Evolutionary conservation across 2,888 invertebrate species (phyloP), one percentile per base, ranked within the genome.

Genomic region (Drosophila neutralis): DNA sequence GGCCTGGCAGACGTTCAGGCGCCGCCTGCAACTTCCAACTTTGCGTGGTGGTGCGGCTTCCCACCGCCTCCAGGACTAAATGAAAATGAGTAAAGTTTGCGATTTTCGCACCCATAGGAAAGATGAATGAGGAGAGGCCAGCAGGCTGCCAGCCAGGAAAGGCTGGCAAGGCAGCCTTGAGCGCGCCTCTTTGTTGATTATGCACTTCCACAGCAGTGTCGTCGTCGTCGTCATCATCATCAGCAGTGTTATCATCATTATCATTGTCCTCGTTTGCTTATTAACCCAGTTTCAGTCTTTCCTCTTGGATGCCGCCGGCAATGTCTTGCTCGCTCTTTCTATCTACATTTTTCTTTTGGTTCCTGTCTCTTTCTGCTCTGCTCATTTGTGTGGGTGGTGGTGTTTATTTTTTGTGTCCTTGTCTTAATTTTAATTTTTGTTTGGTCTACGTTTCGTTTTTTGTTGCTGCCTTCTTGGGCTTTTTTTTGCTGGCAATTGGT

Each of bases 351-450:
- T 18, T 52, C 27, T 38, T 53, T 52, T 51, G 29, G 53, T 45
- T 33, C 15, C 45, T n/a, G 18, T 52, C n/a, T 42, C 36, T 48
- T 33, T 31, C 38, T 62, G 27, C 24, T 48, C 15, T 11, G n/a
- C 52, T 48, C 53, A 51, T 49, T 68, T 61, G 58, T 73, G 66
- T 76, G 78, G 69, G 71, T 54, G 63, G 76, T 65, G 80, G 73
- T 76, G 77, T 78, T 66, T 75, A 76, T 80, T 82, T 82, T 81
- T 82, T 83, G 80, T 90, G 83, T 91, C 82, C 90, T 91, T 91
- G 87, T 91, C 91, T 91, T 91, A 91, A 91, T 91, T 91, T 91
- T 90, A 91, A 91, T 91, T 91, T 91, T 90, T 86, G 87, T 89
- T 91, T 91, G 90, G 83, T 88, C 84, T 81, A 73, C 80, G 80